Percentiles rank a stretch among this genome's conserved stretches.
Conservation (phyloP, 2,113 vertebrate species). For the Heteronetta atricapilla region DNA sequence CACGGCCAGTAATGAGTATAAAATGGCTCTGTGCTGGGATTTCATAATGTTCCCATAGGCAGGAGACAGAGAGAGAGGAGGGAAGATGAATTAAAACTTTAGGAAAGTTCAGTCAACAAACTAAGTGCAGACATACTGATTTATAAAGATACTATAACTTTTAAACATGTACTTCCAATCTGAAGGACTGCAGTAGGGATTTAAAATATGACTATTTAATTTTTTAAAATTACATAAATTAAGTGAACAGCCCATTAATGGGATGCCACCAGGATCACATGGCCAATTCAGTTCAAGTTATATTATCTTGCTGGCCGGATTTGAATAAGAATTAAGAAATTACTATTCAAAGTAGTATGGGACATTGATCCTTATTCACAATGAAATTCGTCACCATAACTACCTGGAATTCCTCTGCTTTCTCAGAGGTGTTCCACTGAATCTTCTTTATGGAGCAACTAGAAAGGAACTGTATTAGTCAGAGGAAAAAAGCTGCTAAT, state of each 20-base stretch:
- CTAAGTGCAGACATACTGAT: conserved; percentile 70
- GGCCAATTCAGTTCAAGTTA: conserved; percentile 82
- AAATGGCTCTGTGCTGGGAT: not conserved
- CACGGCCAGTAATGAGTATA: not conserved
- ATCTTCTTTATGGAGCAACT: conserved; percentile 67
- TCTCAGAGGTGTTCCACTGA: conserved; percentile 60
- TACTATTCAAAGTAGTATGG: conserved; percentile 78
- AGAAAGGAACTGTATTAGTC: conserved; percentile 39
- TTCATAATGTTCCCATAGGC: conserved; percentile 23
- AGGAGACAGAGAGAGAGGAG: not conserved
- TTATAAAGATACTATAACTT: conserved; percentile 79
- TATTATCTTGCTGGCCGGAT: conserved; percentile 79
- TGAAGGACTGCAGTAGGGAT: conserved; percentile 76
- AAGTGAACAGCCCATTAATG: conserved; percentile 82
- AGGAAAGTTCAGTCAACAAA: conserved; percentile 70
- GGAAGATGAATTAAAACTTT: conserved; percentile 61
- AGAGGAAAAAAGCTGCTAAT: conserved; percentile 21
- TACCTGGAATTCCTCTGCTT: conserved; percentile 70
- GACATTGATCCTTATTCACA: conserved; percentile 79
- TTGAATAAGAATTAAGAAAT: conserved; percentile 86
- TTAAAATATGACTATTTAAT: conserved; percentile 83
- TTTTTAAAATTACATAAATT: conserved; percentile 87
- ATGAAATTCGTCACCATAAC: conserved; percentile 77
- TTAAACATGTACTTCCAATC: conserved; percentile 74
- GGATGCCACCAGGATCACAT: conserved; percentile 79